phyloP scores from a whole-genome alignment of 2,888 invertebrate species.

The Phalangium opilio region DNA sequence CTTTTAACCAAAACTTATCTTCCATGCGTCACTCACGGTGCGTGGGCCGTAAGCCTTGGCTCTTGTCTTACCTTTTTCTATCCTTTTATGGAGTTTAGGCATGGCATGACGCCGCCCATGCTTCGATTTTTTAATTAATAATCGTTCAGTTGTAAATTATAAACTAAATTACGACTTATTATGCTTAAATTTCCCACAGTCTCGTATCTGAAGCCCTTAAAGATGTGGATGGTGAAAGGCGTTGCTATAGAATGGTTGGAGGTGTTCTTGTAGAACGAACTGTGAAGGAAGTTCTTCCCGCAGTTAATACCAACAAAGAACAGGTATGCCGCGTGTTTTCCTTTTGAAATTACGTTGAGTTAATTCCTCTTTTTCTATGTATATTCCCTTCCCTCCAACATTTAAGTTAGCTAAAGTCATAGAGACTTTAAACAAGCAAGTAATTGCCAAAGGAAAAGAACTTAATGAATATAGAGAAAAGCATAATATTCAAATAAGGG shows the following conservation, averaged over 20 bases:
- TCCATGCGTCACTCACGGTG: no score
- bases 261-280: constrained; percentile 84
- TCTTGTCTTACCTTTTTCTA: no score
- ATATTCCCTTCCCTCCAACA: background rate
- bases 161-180: no score
- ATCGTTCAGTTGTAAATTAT: no score
- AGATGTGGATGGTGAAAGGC: constrained; percentile 63
- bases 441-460: constrained; percentile 70
- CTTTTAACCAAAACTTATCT: no score
- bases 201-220: constrained; percentile 85
- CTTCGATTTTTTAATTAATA: no score
- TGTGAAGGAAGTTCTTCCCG: constrained; percentile 77
- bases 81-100: no score
- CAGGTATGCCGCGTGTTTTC: constrained; percentile 35
- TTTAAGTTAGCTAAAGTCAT: constrained; percentile 55
- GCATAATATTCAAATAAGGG: constrained; percentile 70
- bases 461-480: constrained; percentile 82
- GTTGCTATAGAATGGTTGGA: constrained; percentile 84
- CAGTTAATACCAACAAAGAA: constrained; percentile 59
- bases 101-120: no score
- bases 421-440: constrained; percentile 58
- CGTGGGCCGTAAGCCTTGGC: no score
- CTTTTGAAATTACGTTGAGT: background rate
- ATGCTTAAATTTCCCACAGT: constrained; percentile 36
- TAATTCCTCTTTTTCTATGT: background rate